These are phyloP conservation scores for Trachelus troglodyta DNA, from an alignment of 2,888 invertebrate species.

Conservation along the genomic window DNA sequence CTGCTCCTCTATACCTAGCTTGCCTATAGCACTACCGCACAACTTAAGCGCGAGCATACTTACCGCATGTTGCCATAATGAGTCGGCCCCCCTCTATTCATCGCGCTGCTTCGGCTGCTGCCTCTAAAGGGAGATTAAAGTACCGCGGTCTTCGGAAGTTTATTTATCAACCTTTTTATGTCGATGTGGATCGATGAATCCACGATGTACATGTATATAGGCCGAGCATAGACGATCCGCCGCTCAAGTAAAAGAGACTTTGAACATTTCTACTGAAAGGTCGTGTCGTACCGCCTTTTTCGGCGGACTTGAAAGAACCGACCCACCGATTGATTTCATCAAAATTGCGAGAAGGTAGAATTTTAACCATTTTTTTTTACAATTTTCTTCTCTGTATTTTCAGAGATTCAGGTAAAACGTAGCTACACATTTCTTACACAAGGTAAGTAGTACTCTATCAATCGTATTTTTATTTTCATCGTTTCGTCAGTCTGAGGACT, in stretches of 20 bases:
- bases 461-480: neutral
- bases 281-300: neutral
- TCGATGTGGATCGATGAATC: neutral
- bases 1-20: constrained; percentile 35
- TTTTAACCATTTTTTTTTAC: too few relatives aligned
- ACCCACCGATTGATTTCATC: neutral
- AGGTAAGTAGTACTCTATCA: neutral
- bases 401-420: neutral
- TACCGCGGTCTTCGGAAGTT: constrained; percentile 53
- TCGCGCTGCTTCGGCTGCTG: constrained; percentile 11
- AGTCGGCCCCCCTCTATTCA: constrained; percentile 37
- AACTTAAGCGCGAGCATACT: constrained; percentile 43
- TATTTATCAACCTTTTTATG: constrained; percentile 54
- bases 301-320: neutral
- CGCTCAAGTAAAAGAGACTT: neutral
- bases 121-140: constrained; percentile 57
- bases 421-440: neutral
- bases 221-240: neutral
- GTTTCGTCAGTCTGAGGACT: neutral
- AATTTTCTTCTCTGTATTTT: neutral
- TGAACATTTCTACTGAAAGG: neutral
- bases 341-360: neutral
- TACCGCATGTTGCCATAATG: constrained; percentile 64
- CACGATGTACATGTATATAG: neutral
- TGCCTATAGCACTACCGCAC: constrained; percentile 46